Conservation (phyloP, 2,888 invertebrate species). For the Raillietiella orientalis region DNA sequence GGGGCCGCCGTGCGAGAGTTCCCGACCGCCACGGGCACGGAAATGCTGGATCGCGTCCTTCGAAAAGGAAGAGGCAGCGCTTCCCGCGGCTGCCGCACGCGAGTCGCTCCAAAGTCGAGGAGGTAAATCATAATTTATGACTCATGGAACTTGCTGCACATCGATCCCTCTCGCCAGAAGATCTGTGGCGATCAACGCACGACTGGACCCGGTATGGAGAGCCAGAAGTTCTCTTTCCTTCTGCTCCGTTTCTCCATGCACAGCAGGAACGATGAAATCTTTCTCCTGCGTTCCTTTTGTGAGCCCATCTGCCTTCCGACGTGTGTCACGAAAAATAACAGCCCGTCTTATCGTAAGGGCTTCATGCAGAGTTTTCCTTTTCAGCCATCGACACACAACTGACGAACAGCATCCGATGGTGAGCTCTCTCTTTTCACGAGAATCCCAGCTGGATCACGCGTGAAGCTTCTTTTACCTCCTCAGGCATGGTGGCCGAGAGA, state of each 20-base stretch:
- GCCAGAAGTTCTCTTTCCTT: slow-evolving; percentile 91
- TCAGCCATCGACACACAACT: slow-evolving; percentile 87
- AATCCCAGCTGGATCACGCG: slow-evolving; percentile 86
- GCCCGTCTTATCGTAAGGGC: slow-evolving; percentile 97
- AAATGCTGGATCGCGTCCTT: no score
- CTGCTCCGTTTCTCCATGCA: slow-evolving; percentile 99
- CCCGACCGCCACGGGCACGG: no score
- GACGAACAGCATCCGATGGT: slow-evolving; percentile 77
- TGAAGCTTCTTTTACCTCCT: slow-evolving; percentile 89
- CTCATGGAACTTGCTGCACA: slow-evolving; percentile 96
- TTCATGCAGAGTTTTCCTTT: slow-evolving; percentile 80
- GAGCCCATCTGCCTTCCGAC: slow-evolving; percentile 95
- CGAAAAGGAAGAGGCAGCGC: no score
- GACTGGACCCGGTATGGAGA: slow-evolving; percentile 92
- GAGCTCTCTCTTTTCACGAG: slow-evolving; percentile 92
- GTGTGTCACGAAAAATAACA: slow-evolving; percentile 97
- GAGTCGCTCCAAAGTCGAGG: no score
- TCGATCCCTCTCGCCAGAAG: slow-evolving; percentile 95
- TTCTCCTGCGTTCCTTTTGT: slow-evolving; percentile 77
- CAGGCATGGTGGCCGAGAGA: slow-evolving; percentile 94
- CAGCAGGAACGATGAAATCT: slow-evolving; percentile 92
- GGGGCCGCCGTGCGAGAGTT: no score
- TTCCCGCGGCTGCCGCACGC: no score
- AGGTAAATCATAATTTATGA: slow-evolving; percentile 99
- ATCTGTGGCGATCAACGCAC: slow-evolving; percentile 96